Evolutionary conservation across 2,888 invertebrate genomes (phyloP).

Genomic region (Cephus runcator): DNA sequence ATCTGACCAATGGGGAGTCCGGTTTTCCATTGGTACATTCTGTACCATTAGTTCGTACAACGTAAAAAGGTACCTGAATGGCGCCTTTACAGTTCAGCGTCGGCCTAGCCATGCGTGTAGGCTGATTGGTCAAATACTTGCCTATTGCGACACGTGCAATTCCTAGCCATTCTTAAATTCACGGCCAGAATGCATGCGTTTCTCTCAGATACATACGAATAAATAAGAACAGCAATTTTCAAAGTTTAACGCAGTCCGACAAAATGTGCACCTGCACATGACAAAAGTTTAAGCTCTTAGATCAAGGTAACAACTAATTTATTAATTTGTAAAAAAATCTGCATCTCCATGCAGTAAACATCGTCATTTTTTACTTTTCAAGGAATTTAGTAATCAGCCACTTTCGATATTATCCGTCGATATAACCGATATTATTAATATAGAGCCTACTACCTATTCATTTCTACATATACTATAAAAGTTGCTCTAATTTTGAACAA

Average conservation of each 20-base stretch:
- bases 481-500: background rate
- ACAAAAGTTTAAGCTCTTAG: background rate
- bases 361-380: background rate
- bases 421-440: background rate
- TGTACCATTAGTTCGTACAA: no score
- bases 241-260: background rate
- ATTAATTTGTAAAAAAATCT: no score
- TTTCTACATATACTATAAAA: background rate
- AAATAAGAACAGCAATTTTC: background rate
- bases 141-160: background rate
- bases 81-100: background rate
- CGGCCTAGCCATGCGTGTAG: background rate
- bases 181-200: background rate
- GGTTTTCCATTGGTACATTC: no score
- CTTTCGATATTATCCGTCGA: background rate
- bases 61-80: background rate
- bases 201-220: background rate
- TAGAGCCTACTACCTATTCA: background rate
- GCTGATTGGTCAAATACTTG: background rate
- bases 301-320: background rate
- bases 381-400: background rate
- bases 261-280: background rate
- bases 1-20: no score
- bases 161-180: background rate
- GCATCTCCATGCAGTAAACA: no score